Conservation (phyloP, 2,797 vertebrate species). For the Bradypus variegatus region DNA sequence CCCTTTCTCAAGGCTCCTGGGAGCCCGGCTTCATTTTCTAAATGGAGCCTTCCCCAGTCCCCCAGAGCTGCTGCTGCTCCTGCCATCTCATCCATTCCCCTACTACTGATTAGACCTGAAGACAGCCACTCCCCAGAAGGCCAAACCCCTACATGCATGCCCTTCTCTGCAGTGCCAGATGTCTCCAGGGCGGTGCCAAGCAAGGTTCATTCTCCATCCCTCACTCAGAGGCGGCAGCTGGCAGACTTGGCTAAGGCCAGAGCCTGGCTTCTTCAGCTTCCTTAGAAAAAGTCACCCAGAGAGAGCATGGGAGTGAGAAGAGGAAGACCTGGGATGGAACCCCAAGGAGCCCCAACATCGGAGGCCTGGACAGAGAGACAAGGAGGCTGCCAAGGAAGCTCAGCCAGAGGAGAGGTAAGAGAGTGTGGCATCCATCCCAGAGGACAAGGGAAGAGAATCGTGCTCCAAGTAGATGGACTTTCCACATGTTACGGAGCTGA, state of each 20-base stretch:
- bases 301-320: neutral
- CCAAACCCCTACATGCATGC: neutral
- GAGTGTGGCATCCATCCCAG: rapidly evolving
- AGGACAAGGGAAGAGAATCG: neutral
- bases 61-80: neutral
- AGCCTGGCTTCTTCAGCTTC: neutral
- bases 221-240: neutral
- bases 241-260: neutral
- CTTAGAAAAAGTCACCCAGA: too few species aligned
- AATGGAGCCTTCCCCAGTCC: neutral
- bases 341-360: neutral
- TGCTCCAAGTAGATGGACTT: neutral
- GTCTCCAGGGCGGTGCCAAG: neutral
- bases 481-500: neutral
- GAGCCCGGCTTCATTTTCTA: neutral
- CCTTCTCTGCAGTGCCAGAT: neutral
- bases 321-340: neutral
- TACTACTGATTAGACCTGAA: neutral
- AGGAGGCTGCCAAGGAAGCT: neutral
- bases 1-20: neutral
- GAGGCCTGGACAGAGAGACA: neutral
- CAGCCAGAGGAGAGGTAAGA: neutral
- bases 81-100: neutral
- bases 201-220: neutral
- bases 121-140: neutral